These are phyloP conservation scores for Dicycla oo DNA, from an alignment of 2,888 invertebrate genomes.

Conservation along the genomic window DNA sequence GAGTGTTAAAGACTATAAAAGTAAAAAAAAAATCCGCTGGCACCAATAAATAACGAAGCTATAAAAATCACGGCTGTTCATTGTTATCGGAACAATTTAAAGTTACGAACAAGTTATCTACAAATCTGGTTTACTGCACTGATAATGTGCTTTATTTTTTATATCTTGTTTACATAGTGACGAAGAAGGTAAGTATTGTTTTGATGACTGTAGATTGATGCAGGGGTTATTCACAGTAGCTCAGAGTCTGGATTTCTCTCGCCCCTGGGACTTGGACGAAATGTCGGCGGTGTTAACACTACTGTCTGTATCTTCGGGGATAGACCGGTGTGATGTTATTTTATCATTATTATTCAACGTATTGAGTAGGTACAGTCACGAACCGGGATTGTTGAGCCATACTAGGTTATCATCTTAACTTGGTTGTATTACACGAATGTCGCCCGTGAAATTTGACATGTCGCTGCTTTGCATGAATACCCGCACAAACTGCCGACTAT, in stretches of 20 bases:
- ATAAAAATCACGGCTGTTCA: constrained; percentile 19
- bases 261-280: background rate
- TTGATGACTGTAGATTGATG: background rate
- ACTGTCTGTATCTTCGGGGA: too few species aligned
- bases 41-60: background rate
- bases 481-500: too few species aligned
- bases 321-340: too few species aligned
- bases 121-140: constrained; percentile 11
- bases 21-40: too few species aligned
- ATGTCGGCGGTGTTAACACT: background rate
- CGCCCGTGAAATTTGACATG: too few species aligned
- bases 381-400: too few species aligned
- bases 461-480: too few species aligned
- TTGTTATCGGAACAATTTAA: constrained; percentile 24
- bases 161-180: constrained; percentile 1
- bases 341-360: too few species aligned
- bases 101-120: constrained; percentile 38
- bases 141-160: constrained; percentile 8
- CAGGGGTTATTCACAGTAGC: background rate
- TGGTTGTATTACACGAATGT: too few species aligned
- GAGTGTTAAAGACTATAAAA: too few species aligned
- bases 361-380: too few species aligned
- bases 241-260: background rate
- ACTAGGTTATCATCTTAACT: too few species aligned
- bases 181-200: background rate